phyloP scores from a whole-genome alignment of 2,888 invertebrate genomes.

The Dryobotodes eremita region DNA sequence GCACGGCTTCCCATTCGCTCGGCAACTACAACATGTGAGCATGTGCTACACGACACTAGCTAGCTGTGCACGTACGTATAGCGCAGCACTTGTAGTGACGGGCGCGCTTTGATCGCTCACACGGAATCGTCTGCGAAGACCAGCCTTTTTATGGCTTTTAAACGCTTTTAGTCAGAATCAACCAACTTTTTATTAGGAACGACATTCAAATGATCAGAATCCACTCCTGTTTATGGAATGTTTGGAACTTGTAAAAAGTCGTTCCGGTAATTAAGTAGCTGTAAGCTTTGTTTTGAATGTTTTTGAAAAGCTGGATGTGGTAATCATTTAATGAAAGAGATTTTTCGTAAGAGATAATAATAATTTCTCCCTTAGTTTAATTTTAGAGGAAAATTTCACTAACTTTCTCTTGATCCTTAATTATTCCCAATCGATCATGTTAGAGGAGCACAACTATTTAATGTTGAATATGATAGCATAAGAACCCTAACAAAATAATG shows the following conservation, averaged over 20 bases:
- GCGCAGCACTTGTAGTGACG: conserved; percentile 53
- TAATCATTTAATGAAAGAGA: conserved; percentile 10
- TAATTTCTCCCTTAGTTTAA: background rate
- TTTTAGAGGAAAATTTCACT: background rate
- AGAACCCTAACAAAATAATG: background rate
- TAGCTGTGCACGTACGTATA: conserved; percentile 13
- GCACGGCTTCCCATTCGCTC: background rate
- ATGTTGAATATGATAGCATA: background rate
- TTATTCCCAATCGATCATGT: background rate
- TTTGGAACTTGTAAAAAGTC: conserved; percentile 50
- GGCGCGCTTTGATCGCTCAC: conserved; percentile 75
- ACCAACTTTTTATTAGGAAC: conserved; percentile 59
- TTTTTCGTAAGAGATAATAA: background rate
- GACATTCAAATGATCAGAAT: conserved; percentile 62
- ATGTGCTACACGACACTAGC: background rate
- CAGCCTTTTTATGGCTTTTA: conserved; percentile 73
- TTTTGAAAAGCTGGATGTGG: conserved; percentile 21
- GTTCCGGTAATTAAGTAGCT: conserved; percentile 34
- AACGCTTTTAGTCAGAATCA: conserved; percentile 66
- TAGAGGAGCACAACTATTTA: too few species aligned
- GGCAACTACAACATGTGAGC: conserved; percentile 9
- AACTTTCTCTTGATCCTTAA: background rate
- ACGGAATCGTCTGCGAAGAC: conserved; percentile 70
- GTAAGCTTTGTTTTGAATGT: conserved; percentile 33
- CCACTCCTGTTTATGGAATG: conserved; percentile 44